phyloP scores from a whole-genome alignment of 2,797 vertebrate genomes.

The Luscinia luscinia region DNA sequence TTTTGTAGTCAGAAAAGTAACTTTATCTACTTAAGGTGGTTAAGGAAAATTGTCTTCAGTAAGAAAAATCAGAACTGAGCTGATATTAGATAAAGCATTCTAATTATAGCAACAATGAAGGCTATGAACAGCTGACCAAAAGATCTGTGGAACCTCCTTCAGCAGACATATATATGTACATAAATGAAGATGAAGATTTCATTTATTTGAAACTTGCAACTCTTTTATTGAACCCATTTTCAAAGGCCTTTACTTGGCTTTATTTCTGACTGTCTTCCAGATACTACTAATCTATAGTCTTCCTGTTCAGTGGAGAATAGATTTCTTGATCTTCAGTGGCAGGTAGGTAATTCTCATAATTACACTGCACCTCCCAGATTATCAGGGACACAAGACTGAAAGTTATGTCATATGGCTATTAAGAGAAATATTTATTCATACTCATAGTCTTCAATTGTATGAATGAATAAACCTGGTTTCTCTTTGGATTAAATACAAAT shows the following conservation, averaged over 20 bases:
- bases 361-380: neutral
- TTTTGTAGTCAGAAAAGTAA: neutral
- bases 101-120: neutral
- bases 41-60: neutral
- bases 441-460: neutral
- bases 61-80: neutral
- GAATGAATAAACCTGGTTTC: neutral
- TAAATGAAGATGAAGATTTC: neutral
- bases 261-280: neutral
- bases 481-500: neutral
- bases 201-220: neutral
- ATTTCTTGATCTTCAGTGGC: neutral
- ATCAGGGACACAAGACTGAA: neutral
- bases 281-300: neutral
- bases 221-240: neutral
- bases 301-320: neutral
- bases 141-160: neutral
- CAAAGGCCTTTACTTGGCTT: neutral
- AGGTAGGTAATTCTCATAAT: neutral
- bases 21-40: neutral
- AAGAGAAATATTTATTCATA: neutral
- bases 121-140: neutral
- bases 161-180: neutral
- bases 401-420: neutral
- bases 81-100: neutral